phyloP scores from a whole-genome alignment of 2,797 vertebrate genomes.

The Pygocentrus nattereri region DNA sequence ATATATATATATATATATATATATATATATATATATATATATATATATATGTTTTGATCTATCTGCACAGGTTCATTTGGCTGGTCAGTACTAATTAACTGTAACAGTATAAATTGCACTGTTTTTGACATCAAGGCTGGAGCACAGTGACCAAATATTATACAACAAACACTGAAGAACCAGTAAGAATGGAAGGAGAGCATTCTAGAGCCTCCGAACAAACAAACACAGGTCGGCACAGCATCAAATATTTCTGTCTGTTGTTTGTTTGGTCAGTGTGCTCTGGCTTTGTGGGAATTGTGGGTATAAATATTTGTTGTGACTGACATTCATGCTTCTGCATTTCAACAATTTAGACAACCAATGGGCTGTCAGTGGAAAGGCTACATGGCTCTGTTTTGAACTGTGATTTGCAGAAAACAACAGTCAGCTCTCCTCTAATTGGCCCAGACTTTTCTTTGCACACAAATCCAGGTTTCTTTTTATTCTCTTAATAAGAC shows the following conservation, averaged over 20 bases:
- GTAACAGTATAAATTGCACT: too few species aligned
- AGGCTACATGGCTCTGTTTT: neutral
- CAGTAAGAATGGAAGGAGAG: neutral
- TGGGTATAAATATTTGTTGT: neutral
- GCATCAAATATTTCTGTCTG: neutral
- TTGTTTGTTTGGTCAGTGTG: neutral
- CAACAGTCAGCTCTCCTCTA: neutral
- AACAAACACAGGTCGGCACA: neutral
- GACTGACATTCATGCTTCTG: neutral
- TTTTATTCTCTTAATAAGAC: slow-evolving; percentile 2
- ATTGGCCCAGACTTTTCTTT: slow-evolving; percentile 17
- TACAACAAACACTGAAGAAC: neutral
- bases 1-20: too few species aligned
- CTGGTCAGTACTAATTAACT: too few species aligned
- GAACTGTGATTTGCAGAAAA: neutral
- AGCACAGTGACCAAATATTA: neutral
- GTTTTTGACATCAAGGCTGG: neutral
- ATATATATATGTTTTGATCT: neutral
- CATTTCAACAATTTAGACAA: neutral
- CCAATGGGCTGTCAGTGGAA: neutral
- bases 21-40: neutral
- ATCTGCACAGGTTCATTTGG: neutral
- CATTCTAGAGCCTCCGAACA: neutral
- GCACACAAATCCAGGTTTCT: neutral
- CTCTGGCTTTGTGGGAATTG: neutral